Percentiles rank a stretch among this genome's conserved stretches.
phyloP scores from a whole-genome alignment of 1,140 invertebrate genomes.

The Trachymyrmex cornetzi region DNA sequence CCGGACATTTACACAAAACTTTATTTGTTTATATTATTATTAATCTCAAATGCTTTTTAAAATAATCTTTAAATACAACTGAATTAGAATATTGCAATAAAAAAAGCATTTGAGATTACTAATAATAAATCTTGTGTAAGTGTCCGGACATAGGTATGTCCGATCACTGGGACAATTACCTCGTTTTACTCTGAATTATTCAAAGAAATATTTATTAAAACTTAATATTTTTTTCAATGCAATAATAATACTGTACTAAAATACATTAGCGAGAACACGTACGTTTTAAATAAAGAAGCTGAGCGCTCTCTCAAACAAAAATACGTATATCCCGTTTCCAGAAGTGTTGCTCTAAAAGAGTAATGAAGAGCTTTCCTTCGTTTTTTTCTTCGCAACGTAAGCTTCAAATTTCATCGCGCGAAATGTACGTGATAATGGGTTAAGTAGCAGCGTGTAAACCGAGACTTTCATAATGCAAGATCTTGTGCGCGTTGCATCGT shows the following conservation, averaged over 20 bases:
- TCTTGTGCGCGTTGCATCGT: background rate
- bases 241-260: background rate
- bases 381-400: background rate
- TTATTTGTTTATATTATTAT: no score
- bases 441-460: conserved; percentile 24
- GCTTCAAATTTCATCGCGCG: conserved; percentile 20
- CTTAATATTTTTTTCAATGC: no score
- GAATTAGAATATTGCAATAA: no score
- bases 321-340: conserved; percentile 11
- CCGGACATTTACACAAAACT: no score
- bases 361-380: background rate
- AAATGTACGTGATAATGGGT: conserved; percentile 17
- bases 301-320: background rate
- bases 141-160: no score
- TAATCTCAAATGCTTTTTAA: no score
- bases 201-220: no score
- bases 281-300: background rate
- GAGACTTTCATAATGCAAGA: conserved; percentile 34
- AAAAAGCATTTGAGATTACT: no score
- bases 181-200: no score
- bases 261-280: background rate
- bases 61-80: no score
- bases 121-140: no score
- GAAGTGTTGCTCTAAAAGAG: background rate
- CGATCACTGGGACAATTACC: no score